Evolutionary conservation across 2,113 vertebrate genomes (phyloP).

Genomic region (Pelvicachromis taeniatus): DNA sequence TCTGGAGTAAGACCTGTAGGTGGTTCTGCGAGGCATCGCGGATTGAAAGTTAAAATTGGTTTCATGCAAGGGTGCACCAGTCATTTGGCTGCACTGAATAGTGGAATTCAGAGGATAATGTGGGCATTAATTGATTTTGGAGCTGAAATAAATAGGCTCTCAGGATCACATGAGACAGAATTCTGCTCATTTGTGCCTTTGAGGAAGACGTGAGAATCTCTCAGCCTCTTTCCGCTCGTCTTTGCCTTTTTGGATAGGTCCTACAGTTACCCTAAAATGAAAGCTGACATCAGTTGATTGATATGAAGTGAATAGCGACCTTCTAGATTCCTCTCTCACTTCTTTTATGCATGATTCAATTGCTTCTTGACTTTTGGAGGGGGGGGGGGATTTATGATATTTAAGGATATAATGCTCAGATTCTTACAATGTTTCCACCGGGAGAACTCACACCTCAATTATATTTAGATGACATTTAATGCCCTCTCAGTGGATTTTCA

Average conservation of each 20-base stretch:
- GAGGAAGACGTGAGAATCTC: constrained; percentile 5
- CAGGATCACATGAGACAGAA: constrained; percentile 43
- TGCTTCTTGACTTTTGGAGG: constrained; percentile 31
- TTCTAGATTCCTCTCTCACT: constrained; percentile 47
- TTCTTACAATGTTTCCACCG: constrained; percentile 27
- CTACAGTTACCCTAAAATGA: constrained; percentile 35
- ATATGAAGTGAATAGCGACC: constrained; percentile 56
- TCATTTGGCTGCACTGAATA: constrained; percentile 67
- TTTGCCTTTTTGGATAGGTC: constrained; percentile 16
- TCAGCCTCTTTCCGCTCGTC: background rate
- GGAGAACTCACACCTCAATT: constrained; percentile 52
- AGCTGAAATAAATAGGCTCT: constrained; percentile 71
- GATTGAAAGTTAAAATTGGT: constrained; percentile 71
- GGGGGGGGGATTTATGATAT: constrained; percentile 19
- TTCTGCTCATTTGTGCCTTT: constrained; percentile 39
- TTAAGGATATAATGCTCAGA: constrained; percentile 34
- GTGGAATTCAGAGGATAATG: constrained; percentile 74
- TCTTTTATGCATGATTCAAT: constrained; percentile 27
- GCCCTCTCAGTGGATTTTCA: constrained; percentile 28
- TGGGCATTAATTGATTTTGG: constrained; percentile 75
- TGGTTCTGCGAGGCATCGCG: constrained; percentile 41
- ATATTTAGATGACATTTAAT: constrained; percentile 61
- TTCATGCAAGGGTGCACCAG: constrained; percentile 71
- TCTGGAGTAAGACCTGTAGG: constrained; percentile 48
- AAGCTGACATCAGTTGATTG: constrained; percentile 53